Evolutionary conservation across 2,888 invertebrate genomes (phyloP).

Genomic region (Venusia cambrica): DNA sequence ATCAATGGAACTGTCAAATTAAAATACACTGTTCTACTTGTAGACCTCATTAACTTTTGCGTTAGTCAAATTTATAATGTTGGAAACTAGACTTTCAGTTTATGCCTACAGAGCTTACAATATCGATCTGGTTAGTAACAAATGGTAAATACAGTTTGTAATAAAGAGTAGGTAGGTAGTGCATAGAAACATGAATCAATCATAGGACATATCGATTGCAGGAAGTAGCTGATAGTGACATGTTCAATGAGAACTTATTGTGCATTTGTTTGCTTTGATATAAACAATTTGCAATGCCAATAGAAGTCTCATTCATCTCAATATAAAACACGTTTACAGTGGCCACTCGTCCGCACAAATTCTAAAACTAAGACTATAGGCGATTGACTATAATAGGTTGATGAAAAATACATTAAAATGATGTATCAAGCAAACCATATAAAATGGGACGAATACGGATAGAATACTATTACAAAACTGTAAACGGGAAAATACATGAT

Average conservation of each 20-base stretch:
- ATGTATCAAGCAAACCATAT: too few species aligned
- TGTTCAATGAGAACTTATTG: slow-evolving; percentile 24
- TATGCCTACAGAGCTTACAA: too few species aligned
- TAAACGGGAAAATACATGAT: too few species aligned
- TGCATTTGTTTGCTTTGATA: slow-evolving; percentile 13
- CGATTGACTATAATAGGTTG: too few species aligned
- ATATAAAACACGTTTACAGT: slow-evolving; percentile 11
- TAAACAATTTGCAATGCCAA: slow-evolving; percentile 13
- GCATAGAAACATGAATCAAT: slow-evolving; percentile 23
- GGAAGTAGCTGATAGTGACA: slow-evolving; percentile 24
- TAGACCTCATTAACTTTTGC: slow-evolving; percentile 17
- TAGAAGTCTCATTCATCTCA: slow-evolving; percentile 15
- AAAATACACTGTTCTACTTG: slow-evolving; percentile 39
- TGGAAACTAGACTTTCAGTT: too few species aligned
- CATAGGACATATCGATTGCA: slow-evolving; percentile 21
- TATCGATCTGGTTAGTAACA: too few species aligned
- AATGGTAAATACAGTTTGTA: slow-evolving; percentile 1
- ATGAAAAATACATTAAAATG: too few species aligned
- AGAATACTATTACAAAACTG: too few species aligned
- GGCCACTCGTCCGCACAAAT: too few species aligned
- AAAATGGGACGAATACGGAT: too few species aligned
- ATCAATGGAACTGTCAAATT: slow-evolving; percentile 42
- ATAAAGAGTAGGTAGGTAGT: slow-evolving; percentile 10
- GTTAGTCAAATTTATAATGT: too few species aligned
- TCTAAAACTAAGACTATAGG: too few species aligned